phyloP scores from a whole-genome alignment of 2,888 invertebrate species.

The Mimachlamys varia region DNA sequence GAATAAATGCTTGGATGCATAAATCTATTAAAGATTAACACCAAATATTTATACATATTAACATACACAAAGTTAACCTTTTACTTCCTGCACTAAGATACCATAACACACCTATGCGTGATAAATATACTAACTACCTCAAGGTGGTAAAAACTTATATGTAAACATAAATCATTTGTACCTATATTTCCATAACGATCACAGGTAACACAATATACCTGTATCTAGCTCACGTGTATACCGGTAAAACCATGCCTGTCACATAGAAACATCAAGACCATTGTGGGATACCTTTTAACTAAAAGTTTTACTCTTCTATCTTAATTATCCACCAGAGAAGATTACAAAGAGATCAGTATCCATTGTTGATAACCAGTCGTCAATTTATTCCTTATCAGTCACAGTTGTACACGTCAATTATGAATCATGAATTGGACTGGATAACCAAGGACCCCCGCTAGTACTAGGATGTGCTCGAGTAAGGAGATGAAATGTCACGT shows the following conservation, averaged over 20 bases:
- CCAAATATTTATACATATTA: no score
- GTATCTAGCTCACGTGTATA: neutral
- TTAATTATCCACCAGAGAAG: neutral
- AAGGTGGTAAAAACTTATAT: no score
- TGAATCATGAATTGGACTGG: neutral
- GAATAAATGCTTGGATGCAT: no score
- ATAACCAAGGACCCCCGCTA: neutral
- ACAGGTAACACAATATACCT: conserved; percentile 7
- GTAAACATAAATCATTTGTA: neutral
- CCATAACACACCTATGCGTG: no score
- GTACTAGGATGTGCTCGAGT: neutral
- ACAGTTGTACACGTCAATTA: neutral
- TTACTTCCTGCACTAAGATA: no score
- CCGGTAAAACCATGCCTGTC: neutral
- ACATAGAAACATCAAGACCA: neutral
- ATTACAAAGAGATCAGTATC: neutral
- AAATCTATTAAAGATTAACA: no score
- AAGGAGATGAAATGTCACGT: neutral
- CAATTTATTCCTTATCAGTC: neutral
- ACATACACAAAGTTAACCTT: no score
- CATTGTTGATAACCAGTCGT: neutral
- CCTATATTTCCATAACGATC: neutral
- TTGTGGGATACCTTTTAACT: neutral
- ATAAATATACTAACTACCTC: no score
- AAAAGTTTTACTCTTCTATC: neutral